Conservation (phyloP, 2,797 vertebrate species). For the Sebastes diploproa region DNA sequence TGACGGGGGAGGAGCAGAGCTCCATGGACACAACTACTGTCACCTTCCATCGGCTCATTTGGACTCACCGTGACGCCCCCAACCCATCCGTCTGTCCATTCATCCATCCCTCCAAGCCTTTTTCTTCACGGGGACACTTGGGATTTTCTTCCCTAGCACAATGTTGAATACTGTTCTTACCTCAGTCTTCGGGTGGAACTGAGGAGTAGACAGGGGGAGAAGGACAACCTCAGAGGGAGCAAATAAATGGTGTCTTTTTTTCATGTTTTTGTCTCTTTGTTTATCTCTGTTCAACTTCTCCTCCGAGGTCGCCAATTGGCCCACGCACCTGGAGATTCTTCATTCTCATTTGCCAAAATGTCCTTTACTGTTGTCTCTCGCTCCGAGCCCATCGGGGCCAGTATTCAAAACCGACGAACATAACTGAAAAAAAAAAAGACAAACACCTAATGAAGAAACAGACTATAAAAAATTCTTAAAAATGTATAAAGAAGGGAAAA, state of each 20-base stretch:
- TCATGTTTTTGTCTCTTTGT: conserved; percentile 62
- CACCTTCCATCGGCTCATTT: conserved; percentile 77
- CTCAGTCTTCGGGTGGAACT: conserved; percentile 88
- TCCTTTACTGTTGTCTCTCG: conserved; percentile 83
- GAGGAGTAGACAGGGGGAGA: conserved; percentile 81
- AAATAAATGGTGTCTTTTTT: conserved; percentile 67
- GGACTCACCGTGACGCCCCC: conserved; percentile 76
- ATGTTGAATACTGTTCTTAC: conserved; percentile 90
- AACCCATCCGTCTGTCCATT: conserved; percentile 68
- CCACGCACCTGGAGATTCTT: conserved; percentile 79
- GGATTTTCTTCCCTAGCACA: conserved; percentile 93
- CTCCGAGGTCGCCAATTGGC: conserved; percentile 53
- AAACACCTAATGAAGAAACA: conserved; percentile 57
- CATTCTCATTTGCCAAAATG: conserved; percentile 87
- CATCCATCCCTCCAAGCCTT: conserved; percentile 74
- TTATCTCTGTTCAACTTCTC: conserved; percentile 67
- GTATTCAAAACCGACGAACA: conserved; percentile 80
- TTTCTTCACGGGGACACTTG: conserved; percentile 86
- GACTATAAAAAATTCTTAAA: conserved; percentile 63
- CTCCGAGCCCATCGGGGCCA: conserved; percentile 55
- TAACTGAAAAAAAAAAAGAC: conserved; percentile 59
- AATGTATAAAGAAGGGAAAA: conserved; percentile 70
- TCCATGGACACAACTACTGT: conserved; percentile 42
- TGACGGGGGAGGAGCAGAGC: conserved; percentile 40
- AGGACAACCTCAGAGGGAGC: conserved; percentile 70